Evolutionary conservation across 2,113 vertebrate genomes (phyloP).

Genomic region (Fulmarus glacialis): DNA sequence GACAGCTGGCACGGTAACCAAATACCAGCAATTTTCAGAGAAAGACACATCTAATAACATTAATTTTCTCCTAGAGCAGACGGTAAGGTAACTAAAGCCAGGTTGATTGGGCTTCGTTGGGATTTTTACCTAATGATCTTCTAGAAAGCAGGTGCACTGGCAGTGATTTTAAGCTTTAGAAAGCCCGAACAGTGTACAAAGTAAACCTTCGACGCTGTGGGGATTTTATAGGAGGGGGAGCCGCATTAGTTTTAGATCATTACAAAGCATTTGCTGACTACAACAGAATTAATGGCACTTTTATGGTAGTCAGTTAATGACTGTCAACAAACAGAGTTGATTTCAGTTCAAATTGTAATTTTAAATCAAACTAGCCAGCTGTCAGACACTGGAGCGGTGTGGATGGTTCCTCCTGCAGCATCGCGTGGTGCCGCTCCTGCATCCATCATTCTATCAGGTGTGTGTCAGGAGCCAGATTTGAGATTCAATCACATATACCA

Average conservation of each 20-base stretch:
- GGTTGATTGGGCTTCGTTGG: slow-evolving; percentile 66
- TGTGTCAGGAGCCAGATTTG: background rate
- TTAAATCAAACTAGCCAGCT: slow-evolving; percentile 68
- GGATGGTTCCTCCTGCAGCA: background rate
- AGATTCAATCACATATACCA: background rate
- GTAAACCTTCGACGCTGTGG: slow-evolving; percentile 54
- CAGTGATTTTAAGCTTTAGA: slow-evolving; percentile 63
- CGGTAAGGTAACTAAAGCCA: slow-evolving; percentile 76
- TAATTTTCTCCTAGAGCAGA: slow-evolving; percentile 77
- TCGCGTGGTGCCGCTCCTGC: background rate
- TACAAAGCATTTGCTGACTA: slow-evolving; percentile 71
- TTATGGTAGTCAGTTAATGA: slow-evolving; percentile 60
- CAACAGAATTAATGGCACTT: slow-evolving; percentile 60
- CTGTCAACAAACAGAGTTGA: slow-evolving; percentile 57
- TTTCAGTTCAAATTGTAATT: slow-evolving; percentile 63
- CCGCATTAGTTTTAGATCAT: slow-evolving; percentile 57
- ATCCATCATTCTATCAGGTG: background rate
- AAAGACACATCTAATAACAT: slow-evolving; percentile 63
- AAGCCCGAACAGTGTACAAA: slow-evolving; percentile 60
- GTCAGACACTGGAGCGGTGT: background rate
- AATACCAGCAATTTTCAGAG: slow-evolving; percentile 70
- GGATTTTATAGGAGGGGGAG: slow-evolving; percentile 40
- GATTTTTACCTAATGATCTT: slow-evolving; percentile 78
- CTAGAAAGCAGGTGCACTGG: slow-evolving; percentile 76
- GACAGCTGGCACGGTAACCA: slow-evolving; percentile 79